These are phyloP conservation scores for Naja naja DNA, from an alignment of 2,113 vertebrate species.

Conservation along the genomic window DNA sequence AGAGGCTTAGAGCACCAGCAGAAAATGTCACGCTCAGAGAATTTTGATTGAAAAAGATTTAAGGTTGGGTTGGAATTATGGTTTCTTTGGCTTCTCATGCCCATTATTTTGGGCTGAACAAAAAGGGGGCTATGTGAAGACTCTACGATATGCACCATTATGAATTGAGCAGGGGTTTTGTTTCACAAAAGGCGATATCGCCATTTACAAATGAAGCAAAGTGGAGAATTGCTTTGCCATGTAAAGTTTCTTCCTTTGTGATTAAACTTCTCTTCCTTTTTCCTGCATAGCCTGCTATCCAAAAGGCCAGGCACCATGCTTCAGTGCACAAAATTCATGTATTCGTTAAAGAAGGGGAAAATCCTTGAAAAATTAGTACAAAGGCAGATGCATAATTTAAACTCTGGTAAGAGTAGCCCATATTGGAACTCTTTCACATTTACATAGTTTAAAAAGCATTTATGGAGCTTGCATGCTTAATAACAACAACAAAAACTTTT, in stretches of 20 bases:
- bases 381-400: constrained; percentile 59
- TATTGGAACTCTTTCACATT: constrained; percentile 51
- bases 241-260: constrained; percentile 68
- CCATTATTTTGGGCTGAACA: constrained; percentile 41
- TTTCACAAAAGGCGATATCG: constrained; percentile 60
- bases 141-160: constrained; percentile 49
- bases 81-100: constrained; percentile 58
- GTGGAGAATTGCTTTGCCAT: constrained; percentile 54
- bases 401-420: constrained; percentile 44
- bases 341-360: constrained; percentile 60
- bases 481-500: constrained; percentile 2
- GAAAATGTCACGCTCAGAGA: constrained; percentile 63
- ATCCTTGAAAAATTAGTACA: constrained; percentile 61
- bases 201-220: constrained; percentile 66
- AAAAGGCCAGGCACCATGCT: constrained; percentile 62
- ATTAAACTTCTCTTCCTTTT: constrained; percentile 68
- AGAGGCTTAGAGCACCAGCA: constrained; percentile 62
- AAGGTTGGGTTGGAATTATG: constrained; percentile 53
- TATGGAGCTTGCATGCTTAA: constrained; percentile 22
- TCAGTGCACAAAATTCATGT: constrained; percentile 70
- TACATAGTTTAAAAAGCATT: constrained; percentile 56
- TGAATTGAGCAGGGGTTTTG: constrained; percentile 51
- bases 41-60: constrained; percentile 55
- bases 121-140: constrained; percentile 50
- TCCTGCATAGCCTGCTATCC: constrained; percentile 59